Evolutionary conservation across 2,888 invertebrate genomes (phyloP).

Genomic region (Argyresthia goedartella): DNA sequence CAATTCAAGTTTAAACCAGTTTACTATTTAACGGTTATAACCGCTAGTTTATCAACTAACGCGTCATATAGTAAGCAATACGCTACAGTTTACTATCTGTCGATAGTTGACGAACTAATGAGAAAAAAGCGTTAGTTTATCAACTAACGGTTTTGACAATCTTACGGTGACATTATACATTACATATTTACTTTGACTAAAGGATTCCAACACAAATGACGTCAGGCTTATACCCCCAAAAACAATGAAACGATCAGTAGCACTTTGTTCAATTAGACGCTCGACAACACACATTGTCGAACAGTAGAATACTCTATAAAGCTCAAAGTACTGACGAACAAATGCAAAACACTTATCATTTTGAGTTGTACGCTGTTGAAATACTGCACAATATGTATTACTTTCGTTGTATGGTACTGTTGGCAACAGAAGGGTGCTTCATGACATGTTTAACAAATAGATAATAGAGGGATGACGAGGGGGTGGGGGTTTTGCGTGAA

Average conservation of each 20-base stretch:
- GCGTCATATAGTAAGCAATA: too few species aligned
- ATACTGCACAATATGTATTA: not conserved
- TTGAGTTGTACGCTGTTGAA: not conserved
- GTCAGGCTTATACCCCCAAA: not conserved
- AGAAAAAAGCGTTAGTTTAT: not conserved
- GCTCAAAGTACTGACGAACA: too few species aligned
- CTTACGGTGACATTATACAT: not conserved
- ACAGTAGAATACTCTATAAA: too few species aligned
- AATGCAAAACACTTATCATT: too few species aligned
- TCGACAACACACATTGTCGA: constrained; percentile 1
- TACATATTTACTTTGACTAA: not conserved
- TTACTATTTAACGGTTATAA: too few species aligned
- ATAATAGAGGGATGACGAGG: constrained; percentile 14
- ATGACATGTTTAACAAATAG: constrained; percentile 43
- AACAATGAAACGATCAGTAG: constrained; percentile 1
- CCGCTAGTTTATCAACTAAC: too few species aligned
- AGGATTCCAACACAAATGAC: not conserved
- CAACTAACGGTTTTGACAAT: too few species aligned
- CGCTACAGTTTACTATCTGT: too few species aligned
- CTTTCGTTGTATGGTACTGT: not conserved
- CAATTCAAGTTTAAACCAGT: too few species aligned
- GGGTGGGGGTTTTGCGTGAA: too few species aligned
- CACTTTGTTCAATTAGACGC: constrained; percentile 1
- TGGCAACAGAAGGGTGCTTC: constrained; percentile 17
- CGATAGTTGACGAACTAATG: too few species aligned